Conservation (phyloP, 2,113 vertebrate genomes). For the Elachura formosa region DNA sequence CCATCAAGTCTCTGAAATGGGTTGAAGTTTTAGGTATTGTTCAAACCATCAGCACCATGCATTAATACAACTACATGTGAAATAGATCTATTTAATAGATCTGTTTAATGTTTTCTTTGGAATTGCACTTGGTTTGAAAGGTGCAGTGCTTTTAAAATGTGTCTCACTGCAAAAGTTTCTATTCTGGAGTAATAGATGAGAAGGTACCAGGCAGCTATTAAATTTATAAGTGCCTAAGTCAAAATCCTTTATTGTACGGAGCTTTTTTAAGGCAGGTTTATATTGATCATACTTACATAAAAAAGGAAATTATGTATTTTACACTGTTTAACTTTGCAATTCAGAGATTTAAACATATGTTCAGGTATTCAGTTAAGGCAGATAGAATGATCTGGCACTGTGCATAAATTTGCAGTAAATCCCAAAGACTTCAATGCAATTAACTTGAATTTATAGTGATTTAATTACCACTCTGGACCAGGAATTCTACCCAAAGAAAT, state of each 20-base stretch:
- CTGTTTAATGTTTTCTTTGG: neutral
- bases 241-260: neutral
- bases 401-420: neutral
- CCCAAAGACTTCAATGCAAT: neutral
- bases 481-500: neutral
- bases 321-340: neutral
- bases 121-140: neutral
- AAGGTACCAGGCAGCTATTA: neutral
- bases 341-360: conserved; percentile 18
- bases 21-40: neutral
- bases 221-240: neutral
- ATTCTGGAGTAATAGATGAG: neutral
- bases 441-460: neutral
- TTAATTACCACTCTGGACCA: neutral
- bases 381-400: neutral
- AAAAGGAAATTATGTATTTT: neutral
- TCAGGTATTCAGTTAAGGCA: neutral
- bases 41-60: neutral
- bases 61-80: neutral
- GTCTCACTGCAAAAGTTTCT: neutral
- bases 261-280: conserved; percentile 13
- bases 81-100: neutral
- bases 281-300: neutral
- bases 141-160: neutral
- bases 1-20: neutral